Evolutionary conservation across 1,140 invertebrate species (phyloP).

Genomic region (Matsumurasca onukii): DNA sequence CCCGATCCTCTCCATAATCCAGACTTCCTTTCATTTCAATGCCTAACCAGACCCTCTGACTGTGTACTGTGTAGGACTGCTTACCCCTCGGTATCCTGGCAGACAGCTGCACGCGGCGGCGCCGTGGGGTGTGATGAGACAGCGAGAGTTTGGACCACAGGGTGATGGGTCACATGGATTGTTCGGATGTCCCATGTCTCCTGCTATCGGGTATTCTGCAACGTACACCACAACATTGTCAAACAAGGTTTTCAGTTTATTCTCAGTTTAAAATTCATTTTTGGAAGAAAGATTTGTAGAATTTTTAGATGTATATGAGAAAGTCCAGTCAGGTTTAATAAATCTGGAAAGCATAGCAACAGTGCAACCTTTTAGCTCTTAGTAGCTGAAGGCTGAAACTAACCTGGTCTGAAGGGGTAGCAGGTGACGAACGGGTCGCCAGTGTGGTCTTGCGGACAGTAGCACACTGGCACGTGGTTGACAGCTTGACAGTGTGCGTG

Average conservation of each 20-base stretch:
- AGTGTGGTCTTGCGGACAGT: conserved; percentile 65
- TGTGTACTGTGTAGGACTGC: too few relatives aligned
- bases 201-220: conserved; percentile 34
- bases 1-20: too few relatives aligned
- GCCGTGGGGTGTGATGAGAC: conserved; percentile 66
- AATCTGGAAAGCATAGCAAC: too few relatives aligned
- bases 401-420: conserved; percentile 52
- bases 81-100: conserved; percentile 73
- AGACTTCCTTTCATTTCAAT: too few relatives aligned
- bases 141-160: conserved; percentile 77
- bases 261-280: too few relatives aligned
- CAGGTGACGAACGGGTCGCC: conserved; percentile 81
- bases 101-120: conserved; percentile 77
- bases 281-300: too few relatives aligned
- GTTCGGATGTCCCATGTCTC: conserved; percentile 33
- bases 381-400: too few relatives aligned
- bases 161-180: conserved; percentile 64
- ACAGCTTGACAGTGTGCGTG: conserved; percentile 72
- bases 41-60: too few relatives aligned
- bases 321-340: too few relatives aligned
- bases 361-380: too few relatives aligned
- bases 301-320: too few relatives aligned
- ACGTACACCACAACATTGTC: background rate
- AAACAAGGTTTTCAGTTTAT: too few relatives aligned
- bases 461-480: conserved; percentile 78